Base-by-base conservation (phyloP, 1,140 invertebrate species). In the Aleiodes sp. region DNA sequence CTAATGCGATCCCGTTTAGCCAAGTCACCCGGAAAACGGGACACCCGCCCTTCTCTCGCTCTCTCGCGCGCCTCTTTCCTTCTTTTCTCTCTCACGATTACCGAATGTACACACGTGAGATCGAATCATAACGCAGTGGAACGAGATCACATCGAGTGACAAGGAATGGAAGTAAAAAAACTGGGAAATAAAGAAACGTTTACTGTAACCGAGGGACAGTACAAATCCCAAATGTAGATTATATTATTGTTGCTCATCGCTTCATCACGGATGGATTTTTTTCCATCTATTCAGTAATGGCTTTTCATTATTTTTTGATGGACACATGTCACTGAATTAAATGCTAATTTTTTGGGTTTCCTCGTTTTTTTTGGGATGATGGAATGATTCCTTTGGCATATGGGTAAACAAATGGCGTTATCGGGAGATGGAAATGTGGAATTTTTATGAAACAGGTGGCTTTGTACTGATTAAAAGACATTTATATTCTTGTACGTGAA, bases 1-100 rank as follows among this genome's bases (percentile, higher is more conserved):
- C 82, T 85, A 86, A 86, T 86, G 84, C 82, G 80, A 85, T 86
- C 84, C 84, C 79, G 81, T 86, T 86, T 86, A 86, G 84, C 74
- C 83, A 86, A 86, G 84, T 86, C 82, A 85, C 65, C 80, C 83
- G 84, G 82, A 86, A 86, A 86, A 84, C 84, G 82, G 81, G 76
- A 81, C 82, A 84, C 79, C 80, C 83, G 82, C 76, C 77, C 79
- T 72, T 73, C 61, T 77, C 39, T 43, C 68, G 39, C 29, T 37
- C 37, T 52, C 46, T 43, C 41, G 37, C 39, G 35, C 24, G 31
- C 66, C 35, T 60, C 60, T 35, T 21, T 24, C 37, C 52, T 41
- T n/a, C 21, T 57, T 60, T 46, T 68, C 39, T 62, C 70, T 73
- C 56, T 59, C 56, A 59, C 56, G 56, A 59, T 59, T 59, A 59